Base-by-base conservation (phyloP, 2,113 vertebrate genomes). In the Bufo bufo region DNA sequence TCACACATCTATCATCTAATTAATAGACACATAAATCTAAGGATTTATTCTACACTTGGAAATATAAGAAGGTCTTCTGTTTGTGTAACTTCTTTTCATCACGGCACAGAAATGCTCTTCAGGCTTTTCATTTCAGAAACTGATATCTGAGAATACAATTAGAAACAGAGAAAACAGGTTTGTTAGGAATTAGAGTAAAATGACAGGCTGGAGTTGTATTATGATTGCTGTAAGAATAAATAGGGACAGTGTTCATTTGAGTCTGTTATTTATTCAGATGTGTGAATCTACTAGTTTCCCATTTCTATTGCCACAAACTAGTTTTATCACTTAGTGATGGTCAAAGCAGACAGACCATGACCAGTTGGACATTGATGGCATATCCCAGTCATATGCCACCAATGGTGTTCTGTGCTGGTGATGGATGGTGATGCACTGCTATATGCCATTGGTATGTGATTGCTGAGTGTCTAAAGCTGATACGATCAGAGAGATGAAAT, bases 1-100 rank as follows among this genome's bases (percentile, higher is more conserved):
- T 79, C 47, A 79, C 45, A 77, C 43, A 61, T 77, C 54, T 86
- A 78, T 50, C 14, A 13, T 79, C 85, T 86, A 86, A 54, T 86
- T 23, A 65, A 54, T 43, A 63, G 4, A 79, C 12, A 10, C 13
- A 77, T n/a, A 69, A 33, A 12, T 77, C 54, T 50, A 78, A 52
- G 17, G 61, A 54, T 23, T 79, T 52, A 65, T 66, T 52, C 45
- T 65, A n/a, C 8, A 52, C 72, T 86, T 50, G 45, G 61, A 65
- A 66, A 66, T 23, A 13, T 49, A 59, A 50, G 19, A 63, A 4
- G 33, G 11, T 50, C 45, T 47, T 61, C 75, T 47, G 47, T 63
- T 78, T 4, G 49, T 50, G 61, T 23, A 43, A 43, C 49, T 19
- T 79, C 85, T 77, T 72, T 72, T 63, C 43, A 78, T 50, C 17